These are phyloP conservation scores for Drosophila leonis DNA, from an alignment of 2,888 invertebrate genomes.

Conservation along the genomic window DNA sequence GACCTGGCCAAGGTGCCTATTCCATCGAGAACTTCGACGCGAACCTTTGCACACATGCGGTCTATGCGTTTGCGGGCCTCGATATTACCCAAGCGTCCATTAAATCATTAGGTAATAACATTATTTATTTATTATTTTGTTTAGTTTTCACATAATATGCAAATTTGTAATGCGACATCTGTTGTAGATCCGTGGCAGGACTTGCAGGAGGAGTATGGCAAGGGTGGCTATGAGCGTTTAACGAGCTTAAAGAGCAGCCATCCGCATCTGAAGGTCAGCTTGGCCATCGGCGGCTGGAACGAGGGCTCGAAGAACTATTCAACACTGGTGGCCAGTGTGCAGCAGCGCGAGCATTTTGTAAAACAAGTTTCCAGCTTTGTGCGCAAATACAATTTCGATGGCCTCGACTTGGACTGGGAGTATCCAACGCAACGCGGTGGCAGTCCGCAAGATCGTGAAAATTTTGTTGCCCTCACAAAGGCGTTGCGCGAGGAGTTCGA, in stretches of 20 bases:
- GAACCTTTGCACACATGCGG: slow-evolving; percentile 91
- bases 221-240: slow-evolving; percentile 89
- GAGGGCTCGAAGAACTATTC: slow-evolving; percentile 90
- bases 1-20: slow-evolving; percentile 89
- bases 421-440: slow-evolving; percentile 93
- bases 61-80: slow-evolving; percentile 93
- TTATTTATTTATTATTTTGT: too few species aligned
- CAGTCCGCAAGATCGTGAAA: slow-evolving; percentile 89
- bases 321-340: slow-evolving; percentile 88
- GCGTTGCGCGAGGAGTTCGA: slow-evolving; percentile 91
- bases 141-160: slow-evolving; percentile 26
- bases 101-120: slow-evolving; percentile 89
- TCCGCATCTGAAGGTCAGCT: slow-evolving; percentile 90
- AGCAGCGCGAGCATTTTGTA: slow-evolving; percentile 89
- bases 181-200: slow-evolving; percentile 91
- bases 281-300: slow-evolving; percentile 97
- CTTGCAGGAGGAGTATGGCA: slow-evolving; percentile 90
- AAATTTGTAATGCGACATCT: slow-evolving; percentile 15
- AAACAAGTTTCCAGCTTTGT: slow-evolving; percentile 90
- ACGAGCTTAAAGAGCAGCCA: slow-evolving; percentile 89
- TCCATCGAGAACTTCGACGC: slow-evolving; percentile 90
- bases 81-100: slow-evolving; percentile 89
- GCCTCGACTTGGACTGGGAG: slow-evolving; percentile 90
- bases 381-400: slow-evolving; percentile 84
- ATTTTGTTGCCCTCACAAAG: slow-evolving; percentile 92